Evolutionary conservation across 2,888 invertebrate genomes (phyloP).

Genomic region (Volucella inflata): DNA sequence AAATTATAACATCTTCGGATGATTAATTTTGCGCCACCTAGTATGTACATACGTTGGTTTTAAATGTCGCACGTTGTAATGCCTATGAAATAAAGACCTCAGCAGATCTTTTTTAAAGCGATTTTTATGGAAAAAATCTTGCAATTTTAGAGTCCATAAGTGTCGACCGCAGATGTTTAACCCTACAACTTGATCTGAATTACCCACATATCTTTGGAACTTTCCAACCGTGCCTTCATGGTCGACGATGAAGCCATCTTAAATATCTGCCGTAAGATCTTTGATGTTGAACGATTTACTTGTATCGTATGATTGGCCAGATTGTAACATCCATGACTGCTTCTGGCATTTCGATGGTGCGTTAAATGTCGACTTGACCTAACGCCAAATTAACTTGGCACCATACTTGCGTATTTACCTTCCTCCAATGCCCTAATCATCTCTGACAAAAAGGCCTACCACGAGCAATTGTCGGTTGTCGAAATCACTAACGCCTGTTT

Average conservation of each 20-base stretch:
- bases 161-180: conserved; percentile 96
- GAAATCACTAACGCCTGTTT: conserved; percentile 98
- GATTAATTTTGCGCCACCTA: too few relatives aligned
- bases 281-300: conserved; percentile 98
- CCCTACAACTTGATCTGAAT: conserved; percentile 98
- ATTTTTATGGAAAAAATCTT: too few relatives aligned
- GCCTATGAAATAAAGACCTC: too few relatives aligned
- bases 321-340: conserved; percentile 97
- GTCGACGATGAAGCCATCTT: conserved; percentile 95
- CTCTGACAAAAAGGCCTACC: conserved; percentile 97
- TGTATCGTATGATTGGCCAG: conserved; percentile 97
- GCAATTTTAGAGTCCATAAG: too few relatives aligned
- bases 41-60: too few relatives aligned
- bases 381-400: conserved; percentile 97
- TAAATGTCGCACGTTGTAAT: too few relatives aligned
- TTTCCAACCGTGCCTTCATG: conserved; percentile 98
- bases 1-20: too few relatives aligned
- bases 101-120: too few relatives aligned
- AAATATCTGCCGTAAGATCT: conserved; percentile 96
- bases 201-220: conserved; percentile 97
- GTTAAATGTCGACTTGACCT: conserved; percentile 95
- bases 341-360: conserved; percentile 97
- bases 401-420: conserved; percentile 98
- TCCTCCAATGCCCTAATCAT: conserved; percentile 96
- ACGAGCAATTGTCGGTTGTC: conserved; percentile 94